A percentile compares a stretch with the other conserved stretches of the same genome.
phyloP scores from a whole-genome alignment of 2,797 vertebrate species.

The Scolopax rusticola region DNA sequence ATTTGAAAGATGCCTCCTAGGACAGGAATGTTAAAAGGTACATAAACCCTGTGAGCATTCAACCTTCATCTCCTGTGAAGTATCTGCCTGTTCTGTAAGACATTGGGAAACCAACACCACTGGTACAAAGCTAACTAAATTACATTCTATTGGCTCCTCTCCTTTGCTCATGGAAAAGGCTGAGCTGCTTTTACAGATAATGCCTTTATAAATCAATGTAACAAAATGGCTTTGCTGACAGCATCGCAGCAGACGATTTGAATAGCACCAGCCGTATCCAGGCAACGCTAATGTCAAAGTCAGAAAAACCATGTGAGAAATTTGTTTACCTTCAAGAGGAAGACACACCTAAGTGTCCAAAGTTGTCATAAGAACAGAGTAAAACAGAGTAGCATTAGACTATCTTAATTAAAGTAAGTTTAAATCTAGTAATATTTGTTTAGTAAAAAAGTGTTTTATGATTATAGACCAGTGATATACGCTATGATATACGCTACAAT shows the following conservation, averaged over 20 bases:
- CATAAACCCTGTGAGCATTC: neutral
- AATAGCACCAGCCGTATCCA: conserved; percentile 14
- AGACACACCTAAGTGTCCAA: neutral
- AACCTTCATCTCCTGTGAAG: neutral
- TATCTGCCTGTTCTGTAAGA: neutral
- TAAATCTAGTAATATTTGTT: neutral
- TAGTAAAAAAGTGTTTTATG: neutral
- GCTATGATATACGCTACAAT: neutral
- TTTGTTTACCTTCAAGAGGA: conserved; percentile 4
- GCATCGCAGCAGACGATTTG: neutral
- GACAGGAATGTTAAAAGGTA: neutral
- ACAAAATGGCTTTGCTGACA: conserved; percentile 4
- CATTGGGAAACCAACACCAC: neutral
- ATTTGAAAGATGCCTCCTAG: neutral
- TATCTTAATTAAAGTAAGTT: neutral
- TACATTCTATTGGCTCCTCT: neutral
- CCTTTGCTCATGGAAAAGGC: neutral
- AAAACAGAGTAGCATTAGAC: neutral
- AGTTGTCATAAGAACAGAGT: neutral
- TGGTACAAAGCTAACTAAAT: conserved; percentile 12
- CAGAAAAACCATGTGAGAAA: neutral
- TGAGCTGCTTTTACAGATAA: conserved; percentile 39
- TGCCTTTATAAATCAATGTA: conserved; percentile 46
- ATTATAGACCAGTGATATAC: neutral
- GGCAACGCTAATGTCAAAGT: neutral